Base-by-base conservation (phyloP, 2,888 invertebrate genomes). In the Tridacna crocea region DNA sequence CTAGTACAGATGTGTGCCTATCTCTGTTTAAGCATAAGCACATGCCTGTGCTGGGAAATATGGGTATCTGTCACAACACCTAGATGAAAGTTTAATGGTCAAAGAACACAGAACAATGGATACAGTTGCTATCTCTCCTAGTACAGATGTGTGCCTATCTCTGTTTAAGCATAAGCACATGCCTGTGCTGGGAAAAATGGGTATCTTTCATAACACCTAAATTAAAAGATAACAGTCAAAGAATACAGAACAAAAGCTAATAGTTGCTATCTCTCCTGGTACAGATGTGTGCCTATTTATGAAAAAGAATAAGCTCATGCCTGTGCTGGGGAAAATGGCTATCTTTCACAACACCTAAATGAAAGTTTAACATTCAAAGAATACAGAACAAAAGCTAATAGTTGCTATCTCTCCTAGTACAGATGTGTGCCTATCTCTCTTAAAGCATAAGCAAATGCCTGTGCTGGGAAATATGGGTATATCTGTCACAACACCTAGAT, bases 1-100 rank as follows among this genome's bases (percentile, higher is more conserved):
- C 55, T 72, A 48, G 72, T 72, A 72, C 79, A 72, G 75, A 4
- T 79, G 11, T 79, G 79, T 74, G 75, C 66, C 66, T 46, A 47
- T 74, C 24, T 48, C 27, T 4, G 19, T 19, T 60, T 0, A n/a
- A 36, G 10, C n/a, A 74, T 58, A 24, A 74, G 74, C 79, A 79
- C 74, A 79, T 74, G 74, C 46, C 73, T 74, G 79, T 74, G 66
- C 66, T 66, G 36, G 66, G 66, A 66, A 19, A 46, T 17, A 66
- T 66, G 66, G 10, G 0, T 66, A 22, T n/a, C 17, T 46, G 26
- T 13, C 13, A 24, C 61, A 4, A 3, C 55, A 55, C 12, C 17
- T 51, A 51, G 17, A 51, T 22, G 24, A 15, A n/a, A n/a, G n/a
- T n/a, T n/a, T n/a, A n/a, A n/a, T 66, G n/a, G n/a, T n/a, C n/a